These are phyloP conservation scores for Eunapius fragilis DNA, from an alignment of 37 sponge, comb jelly and placozoan species.

Conservation along the genomic window DNA sequence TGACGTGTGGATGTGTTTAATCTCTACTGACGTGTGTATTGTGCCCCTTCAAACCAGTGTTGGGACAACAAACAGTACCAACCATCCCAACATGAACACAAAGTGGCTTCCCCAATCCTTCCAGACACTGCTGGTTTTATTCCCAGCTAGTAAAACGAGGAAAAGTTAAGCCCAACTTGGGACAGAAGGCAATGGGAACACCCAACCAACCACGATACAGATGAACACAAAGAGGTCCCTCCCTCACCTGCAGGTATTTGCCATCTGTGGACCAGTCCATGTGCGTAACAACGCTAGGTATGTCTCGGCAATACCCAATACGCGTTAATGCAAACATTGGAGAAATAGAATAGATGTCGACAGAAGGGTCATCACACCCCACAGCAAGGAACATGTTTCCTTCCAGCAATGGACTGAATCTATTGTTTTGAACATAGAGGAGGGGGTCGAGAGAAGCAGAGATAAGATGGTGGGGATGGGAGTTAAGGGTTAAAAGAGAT, in stretches of 20 bases:
- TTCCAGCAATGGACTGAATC: conserved; percentile 74
- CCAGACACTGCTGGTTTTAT: neutral
- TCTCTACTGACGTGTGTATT: neutral
- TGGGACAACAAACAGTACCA: neutral
- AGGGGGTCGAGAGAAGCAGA: neutral
- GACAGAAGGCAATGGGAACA: too few relatives aligned
- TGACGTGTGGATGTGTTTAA: neutral
- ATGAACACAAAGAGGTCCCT: neutral
- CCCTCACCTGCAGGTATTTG: conserved; percentile 66
- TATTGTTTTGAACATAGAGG: neutral
- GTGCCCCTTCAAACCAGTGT: neutral
- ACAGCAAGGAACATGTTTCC: conserved; percentile 44
- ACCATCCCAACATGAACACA: neutral
- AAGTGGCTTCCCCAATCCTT: too few relatives aligned
- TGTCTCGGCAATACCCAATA: conserved; percentile 64
- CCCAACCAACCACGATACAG: neutral
- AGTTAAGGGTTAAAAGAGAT: neutral
- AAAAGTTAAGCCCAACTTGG: neutral
- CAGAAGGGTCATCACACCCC: conserved; percentile 86
- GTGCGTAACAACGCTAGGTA: conserved; percentile 80
- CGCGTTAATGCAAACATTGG: conserved; percentile 19
- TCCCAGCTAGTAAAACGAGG: neutral
- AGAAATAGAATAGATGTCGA: conserved; percentile 71
- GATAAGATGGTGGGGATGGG: neutral
- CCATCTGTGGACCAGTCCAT: conserved; percentile 90